Evolutionary conservation across 2,888 invertebrate species (phyloP).

Genomic region (Mesoligia furuncula): DNA sequence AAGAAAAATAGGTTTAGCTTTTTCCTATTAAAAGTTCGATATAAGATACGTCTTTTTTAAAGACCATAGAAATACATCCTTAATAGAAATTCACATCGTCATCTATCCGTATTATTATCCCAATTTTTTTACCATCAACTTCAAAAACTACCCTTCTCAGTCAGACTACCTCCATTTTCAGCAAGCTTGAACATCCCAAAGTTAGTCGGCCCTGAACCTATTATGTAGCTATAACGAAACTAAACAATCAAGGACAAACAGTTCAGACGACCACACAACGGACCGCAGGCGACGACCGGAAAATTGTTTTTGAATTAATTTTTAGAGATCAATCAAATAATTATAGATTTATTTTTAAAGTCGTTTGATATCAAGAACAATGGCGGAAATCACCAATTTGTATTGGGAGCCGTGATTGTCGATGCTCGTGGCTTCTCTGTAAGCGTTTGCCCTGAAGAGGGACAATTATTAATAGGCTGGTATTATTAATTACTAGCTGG

Average conservation of each 20-base stretch:
- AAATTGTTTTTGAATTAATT: not conserved
- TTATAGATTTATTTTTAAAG: not conserved
- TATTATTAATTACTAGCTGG: no score
- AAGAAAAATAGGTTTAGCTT: not conserved
- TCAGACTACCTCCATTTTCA: slow-evolving; percentile 10
- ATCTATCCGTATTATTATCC: not conserved
- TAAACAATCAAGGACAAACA: slow-evolving; percentile 49
- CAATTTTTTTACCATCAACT: no score
- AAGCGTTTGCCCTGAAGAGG: not conserved
- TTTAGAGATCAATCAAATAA: slow-evolving; percentile 1
- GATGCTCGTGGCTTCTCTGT: not conserved
- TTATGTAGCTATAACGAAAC: slow-evolving; percentile 39
- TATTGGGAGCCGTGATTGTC: not conserved
- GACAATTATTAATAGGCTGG: not conserved
- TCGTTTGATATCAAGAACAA: not conserved
- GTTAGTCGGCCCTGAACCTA: slow-evolving; percentile 52
- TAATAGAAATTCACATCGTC: not conserved
- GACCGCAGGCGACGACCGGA: not conserved
- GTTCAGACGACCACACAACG: slow-evolving; percentile 43
- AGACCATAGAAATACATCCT: not conserved
- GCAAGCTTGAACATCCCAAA: slow-evolving; percentile 44
- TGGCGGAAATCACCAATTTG: not conserved
- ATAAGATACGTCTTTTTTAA: not conserved
- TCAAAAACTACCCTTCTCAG: not conserved
- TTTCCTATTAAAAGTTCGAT: not conserved